Evolutionary conservation across 2,888 invertebrate species (phyloP).

Genomic region (Listrodromus nycthemerus): DNA sequence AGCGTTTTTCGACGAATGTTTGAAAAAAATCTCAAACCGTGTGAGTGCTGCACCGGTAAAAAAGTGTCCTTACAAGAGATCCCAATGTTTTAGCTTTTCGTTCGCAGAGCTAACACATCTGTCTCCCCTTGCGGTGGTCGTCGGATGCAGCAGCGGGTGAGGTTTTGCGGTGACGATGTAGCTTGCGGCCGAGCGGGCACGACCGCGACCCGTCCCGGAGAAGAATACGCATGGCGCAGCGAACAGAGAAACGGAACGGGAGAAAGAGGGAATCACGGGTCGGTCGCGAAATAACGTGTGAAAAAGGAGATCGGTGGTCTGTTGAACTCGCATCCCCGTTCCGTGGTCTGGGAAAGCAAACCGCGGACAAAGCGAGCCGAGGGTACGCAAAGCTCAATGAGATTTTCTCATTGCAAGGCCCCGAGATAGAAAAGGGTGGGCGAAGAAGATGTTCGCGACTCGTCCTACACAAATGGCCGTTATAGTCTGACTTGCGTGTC

Average conservation of each 20-base stretch:
- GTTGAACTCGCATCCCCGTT: slow-evolving; percentile 45
- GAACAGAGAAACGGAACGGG: slow-evolving; percentile 34
- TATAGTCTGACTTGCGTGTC: slow-evolving; percentile 46
- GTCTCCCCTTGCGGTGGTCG: slow-evolving; percentile 27
- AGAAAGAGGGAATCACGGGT: slow-evolving; percentile 22
- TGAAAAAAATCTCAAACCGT: background rate
- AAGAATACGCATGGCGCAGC: slow-evolving; percentile 29
- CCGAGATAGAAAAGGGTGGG: slow-evolving; percentile 36
- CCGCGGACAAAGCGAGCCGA: slow-evolving; percentile 16
- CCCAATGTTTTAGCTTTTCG: slow-evolving; percentile 25
- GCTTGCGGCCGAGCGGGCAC: slow-evolving; percentile 45
- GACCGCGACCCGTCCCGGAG: slow-evolving; percentile 36
- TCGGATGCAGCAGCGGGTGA: slow-evolving; percentile 32
- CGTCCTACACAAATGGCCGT: slow-evolving; percentile 43
- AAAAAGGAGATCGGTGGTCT: slow-evolving; percentile 50
- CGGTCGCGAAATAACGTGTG: slow-evolving; percentile 61
- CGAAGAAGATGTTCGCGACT: slow-evolving; percentile 54
- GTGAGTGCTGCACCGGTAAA: background rate
- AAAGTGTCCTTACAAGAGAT: background rate
- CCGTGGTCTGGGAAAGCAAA: slow-evolving; percentile 1
- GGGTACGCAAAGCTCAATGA: slow-evolving; percentile 24
- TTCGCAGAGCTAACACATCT: slow-evolving; percentile 38
- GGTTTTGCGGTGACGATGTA: slow-evolving; percentile 49
- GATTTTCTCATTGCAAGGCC: background rate
- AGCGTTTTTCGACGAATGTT: background rate